Evolutionary conservation across 2,113 vertebrate species (phyloP).

Genomic region (Numida meleagris): DNA sequence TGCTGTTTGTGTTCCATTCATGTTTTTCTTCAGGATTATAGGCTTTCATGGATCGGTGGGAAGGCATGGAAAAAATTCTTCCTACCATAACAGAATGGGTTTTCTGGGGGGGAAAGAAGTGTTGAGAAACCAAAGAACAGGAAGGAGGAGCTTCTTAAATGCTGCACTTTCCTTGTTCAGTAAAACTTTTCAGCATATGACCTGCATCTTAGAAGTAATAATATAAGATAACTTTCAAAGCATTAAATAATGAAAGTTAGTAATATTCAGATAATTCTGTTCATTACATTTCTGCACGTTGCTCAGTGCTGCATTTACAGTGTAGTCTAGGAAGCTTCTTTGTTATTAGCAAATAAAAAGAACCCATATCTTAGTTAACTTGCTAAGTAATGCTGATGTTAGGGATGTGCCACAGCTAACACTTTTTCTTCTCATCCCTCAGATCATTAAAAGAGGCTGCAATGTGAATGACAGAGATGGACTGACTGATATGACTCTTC

Average conservation of each 20-base stretch:
- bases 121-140: neutral
- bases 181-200: neutral
- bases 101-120: fast-evolving
- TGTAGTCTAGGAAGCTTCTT: neutral
- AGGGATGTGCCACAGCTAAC: neutral
- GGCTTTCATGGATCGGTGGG: neutral
- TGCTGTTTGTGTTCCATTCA: neutral
- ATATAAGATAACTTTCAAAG: neutral
- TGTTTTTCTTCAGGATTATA: neutral
- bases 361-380: neutral
- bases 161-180: neutral
- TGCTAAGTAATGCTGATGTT: neutral
- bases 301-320: neutral
- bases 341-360: neutral
- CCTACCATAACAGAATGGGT: fast-evolving
- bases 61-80: neutral
- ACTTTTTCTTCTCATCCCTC: neutral
- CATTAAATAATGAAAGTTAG: neutral
- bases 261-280: neutral
- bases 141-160: neutral
- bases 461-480: conserved; percentile 96
- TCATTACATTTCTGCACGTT: neutral
- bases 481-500: conserved; percentile 95
- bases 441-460: conserved; percentile 96
- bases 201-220: neutral